Evolutionary conservation across 2,797 vertebrate species (phyloP), one percentile per base, ranked within the genome.

Genomic region (Chrosomus eos): DNA sequence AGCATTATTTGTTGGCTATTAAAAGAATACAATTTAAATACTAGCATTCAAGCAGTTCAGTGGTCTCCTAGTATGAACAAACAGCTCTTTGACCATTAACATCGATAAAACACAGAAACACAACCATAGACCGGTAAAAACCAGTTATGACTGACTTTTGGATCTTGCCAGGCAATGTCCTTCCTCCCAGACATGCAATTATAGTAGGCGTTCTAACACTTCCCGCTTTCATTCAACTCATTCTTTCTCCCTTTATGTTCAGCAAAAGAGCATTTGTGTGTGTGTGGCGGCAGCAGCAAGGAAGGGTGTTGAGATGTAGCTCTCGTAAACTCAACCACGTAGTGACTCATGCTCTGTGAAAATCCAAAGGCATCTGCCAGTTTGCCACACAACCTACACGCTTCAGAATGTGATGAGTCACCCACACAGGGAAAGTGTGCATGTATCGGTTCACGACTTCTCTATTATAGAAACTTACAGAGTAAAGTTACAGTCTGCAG

Each of bases 201-300:
- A 70, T n/a, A 76, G 89, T 85, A 77, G 88, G 89, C 86, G 88
- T 86, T 28, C 23, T 86, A 71, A 88, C 86, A 88, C 85, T 87
- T 87, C 82, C 83, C 43, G 60, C 74, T 85, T 45, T 62, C 51
- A 83, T 88, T 87, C 88, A 87, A 48, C 71, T 75, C 74, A 79
- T 89, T 82, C 74, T 82, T 67, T 72, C 51, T 77, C 13, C 9
- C 58, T 83, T 83, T 73, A 74, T 80, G 13, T 55, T 87, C 6
- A 43, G 38, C 45, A 38, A 76, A 58, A 14, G 36, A 66, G 23
- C 67, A 71, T 83, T 60, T 80, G 70, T 78, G 14, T 79, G 51
- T 72, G 67, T 82, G 81, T 87, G 67, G 60, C 64, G 71, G 48
- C 4, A 11, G 73, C 67, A 85, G 18, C 70, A 83, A 73, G 72